phyloP scores from a whole-genome alignment of 2,888 invertebrate species.

The Toxonevra muliebris region DNA sequence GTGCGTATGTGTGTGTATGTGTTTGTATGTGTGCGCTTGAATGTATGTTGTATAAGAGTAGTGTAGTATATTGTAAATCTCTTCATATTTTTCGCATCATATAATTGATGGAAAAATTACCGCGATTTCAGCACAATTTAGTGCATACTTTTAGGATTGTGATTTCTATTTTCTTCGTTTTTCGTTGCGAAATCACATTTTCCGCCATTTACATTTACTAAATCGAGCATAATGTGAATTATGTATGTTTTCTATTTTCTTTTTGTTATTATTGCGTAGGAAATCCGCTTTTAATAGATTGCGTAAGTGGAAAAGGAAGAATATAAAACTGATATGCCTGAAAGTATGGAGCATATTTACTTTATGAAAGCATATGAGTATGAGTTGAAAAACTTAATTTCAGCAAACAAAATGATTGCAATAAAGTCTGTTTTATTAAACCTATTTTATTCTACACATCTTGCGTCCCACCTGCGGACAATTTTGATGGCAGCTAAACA shows the following conservation, averaged over 20 bases:
- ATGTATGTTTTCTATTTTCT: conserved; percentile 6
- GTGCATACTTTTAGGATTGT: background rate
- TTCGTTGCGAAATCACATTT: conserved; percentile 17
- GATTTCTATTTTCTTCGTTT: conserved; percentile 1
- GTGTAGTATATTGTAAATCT: conserved; percentile 23
- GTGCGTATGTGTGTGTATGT: background rate
- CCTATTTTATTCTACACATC: too few relatives aligned
- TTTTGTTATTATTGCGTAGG: too few relatives aligned
- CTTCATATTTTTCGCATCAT: conserved; percentile 54
- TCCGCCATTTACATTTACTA: conserved; percentile 24
- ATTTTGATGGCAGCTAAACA: too few relatives aligned
- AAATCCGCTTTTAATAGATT: too few relatives aligned
- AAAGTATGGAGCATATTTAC: too few relatives aligned
- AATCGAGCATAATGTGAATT: conserved; percentile 27
- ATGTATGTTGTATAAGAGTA: background rate
- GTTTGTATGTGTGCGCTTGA: background rate
- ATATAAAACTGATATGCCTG: too few relatives aligned
- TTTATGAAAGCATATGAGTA: too few relatives aligned
- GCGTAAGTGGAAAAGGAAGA: too few relatives aligned
- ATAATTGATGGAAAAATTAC: conserved; percentile 60
- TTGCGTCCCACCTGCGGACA: too few relatives aligned
- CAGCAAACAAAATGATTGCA: too few relatives aligned
- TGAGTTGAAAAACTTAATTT: too few relatives aligned
- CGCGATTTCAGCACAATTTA: conserved; percentile 26
- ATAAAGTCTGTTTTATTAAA: too few relatives aligned